Evolutionary conservation across 2,113 vertebrate species (phyloP).

Genomic region (Cinclus mexicanus): DNA sequence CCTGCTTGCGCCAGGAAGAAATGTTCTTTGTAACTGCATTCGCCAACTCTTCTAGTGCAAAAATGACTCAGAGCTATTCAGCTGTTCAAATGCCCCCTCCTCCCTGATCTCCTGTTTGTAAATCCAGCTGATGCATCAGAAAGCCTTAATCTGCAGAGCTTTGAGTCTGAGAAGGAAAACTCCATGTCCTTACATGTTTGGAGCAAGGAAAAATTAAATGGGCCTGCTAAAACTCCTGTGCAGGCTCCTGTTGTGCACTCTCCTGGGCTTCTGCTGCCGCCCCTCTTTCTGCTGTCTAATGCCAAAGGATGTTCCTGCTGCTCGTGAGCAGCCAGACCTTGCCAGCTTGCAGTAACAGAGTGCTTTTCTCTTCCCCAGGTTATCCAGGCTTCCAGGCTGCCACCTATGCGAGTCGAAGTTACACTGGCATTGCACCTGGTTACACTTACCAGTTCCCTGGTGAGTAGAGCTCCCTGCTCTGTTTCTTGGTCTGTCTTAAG

Average conservation of each 20-base stretch:
- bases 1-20: fast-evolving
- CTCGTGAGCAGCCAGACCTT: not conserved
- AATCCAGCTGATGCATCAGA: slow-evolving; percentile 21
- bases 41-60: not conserved
- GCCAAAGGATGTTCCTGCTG: not conserved
- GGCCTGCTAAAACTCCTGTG: not conserved
- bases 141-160: not conserved
- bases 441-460: slow-evolving; percentile 99
- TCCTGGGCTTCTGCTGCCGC: not conserved
- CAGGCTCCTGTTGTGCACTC: fast-evolving
- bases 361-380: slow-evolving; percentile 73
- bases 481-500: not conserved
- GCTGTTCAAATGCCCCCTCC: not conserved
- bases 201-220: not conserved
- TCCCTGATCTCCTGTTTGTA: not conserved
- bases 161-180: not conserved
- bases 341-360: not conserved
- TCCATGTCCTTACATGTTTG: not conserved
- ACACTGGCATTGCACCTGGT: slow-evolving; percentile 94
- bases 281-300: not conserved
- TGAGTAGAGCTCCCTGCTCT: slow-evolving; percentile 68
- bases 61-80: slow-evolving; percentile 20
- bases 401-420: slow-evolving; percentile 95
- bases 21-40: not conserved
- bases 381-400: slow-evolving; percentile 98